Conservation (phyloP, 2,888 invertebrate species). For the Ecliptopera silaceata region DNA sequence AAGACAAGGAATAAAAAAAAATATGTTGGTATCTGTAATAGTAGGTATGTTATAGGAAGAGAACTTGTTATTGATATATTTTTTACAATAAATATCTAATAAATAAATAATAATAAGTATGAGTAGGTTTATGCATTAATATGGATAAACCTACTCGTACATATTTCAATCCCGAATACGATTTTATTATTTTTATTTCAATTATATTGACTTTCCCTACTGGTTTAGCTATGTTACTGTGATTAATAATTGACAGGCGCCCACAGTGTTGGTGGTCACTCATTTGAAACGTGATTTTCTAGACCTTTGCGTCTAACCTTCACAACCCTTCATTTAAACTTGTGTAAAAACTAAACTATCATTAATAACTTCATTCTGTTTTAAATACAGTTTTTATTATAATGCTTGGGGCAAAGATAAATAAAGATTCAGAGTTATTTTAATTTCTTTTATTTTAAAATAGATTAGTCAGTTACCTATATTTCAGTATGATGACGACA, state of each 20-base stretch:
- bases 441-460: neutral
- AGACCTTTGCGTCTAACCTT: constrained; percentile 45
- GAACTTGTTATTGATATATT: too few species aligned
- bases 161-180: too few species aligned
- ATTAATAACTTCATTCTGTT: constrained; percentile 54
- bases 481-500: too few species aligned
- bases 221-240: constrained; percentile 22
- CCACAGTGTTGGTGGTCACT: constrained; percentile 65
- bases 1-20: too few species aligned
- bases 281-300: constrained; percentile 50
- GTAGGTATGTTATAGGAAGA: too few species aligned
- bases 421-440: neutral
- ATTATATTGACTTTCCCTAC: constrained; percentile 2
- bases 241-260: constrained; percentile 65
- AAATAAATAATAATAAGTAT: too few species aligned
- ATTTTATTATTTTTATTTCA: neutral
- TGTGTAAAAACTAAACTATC: constrained; percentile 51
- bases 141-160: too few species aligned
- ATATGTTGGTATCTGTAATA: too few species aligned
- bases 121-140: too few species aligned
- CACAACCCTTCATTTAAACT: constrained; percentile 58
- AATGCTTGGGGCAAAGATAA: constrained; percentile 18
- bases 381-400: constrained; percentile 36
- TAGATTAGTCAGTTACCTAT: too few species aligned
- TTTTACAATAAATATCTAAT: too few species aligned